A percentile compares a stretch with the other conserved stretches of the same genome.
These are phyloP conservation scores for Typhlichthys subterraneus DNA, from an alignment of 2,797 vertebrate species.

Conservation along the genomic window DNA sequence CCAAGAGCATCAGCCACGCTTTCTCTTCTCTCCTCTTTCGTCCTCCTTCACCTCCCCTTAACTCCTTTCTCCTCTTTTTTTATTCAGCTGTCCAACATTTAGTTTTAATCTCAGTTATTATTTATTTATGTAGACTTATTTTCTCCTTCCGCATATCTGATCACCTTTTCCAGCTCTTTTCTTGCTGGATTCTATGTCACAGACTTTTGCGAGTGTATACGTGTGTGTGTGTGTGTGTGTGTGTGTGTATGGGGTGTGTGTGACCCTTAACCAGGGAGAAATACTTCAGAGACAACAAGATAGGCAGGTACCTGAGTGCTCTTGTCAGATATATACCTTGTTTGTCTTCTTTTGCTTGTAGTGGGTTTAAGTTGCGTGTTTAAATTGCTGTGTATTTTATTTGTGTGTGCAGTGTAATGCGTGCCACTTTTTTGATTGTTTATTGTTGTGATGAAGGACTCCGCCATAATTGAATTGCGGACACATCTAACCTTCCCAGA, in stretches of 20 bases:
- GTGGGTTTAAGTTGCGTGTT: too few species aligned
- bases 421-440: too few species aligned
- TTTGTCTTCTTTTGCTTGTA: too few species aligned
- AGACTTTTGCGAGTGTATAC: not conserved
- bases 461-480: too few species aligned
- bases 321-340: too few species aligned
- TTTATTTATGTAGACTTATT: not conserved
- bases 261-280: too few species aligned
- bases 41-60: not conserved
- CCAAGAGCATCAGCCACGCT: not conserved
- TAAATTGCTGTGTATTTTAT: too few species aligned
- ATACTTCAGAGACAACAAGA: not conserved
- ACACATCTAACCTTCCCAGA: too few species aligned
- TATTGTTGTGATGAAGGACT: too few species aligned
- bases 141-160: not conserved
- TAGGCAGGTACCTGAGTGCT: not conserved
- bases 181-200: not conserved
- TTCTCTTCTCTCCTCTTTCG: not conserved
- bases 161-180: not conserved
- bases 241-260: too few species aligned
- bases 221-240: not conserved
- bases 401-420: too few species aligned
- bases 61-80: not conserved
- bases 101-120: slow-evolving; percentile 3
- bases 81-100: too few species aligned